These are phyloP conservation scores for Formica aserva DNA, from an alignment of 2,888 invertebrate species.

Conservation along the genomic window DNA sequence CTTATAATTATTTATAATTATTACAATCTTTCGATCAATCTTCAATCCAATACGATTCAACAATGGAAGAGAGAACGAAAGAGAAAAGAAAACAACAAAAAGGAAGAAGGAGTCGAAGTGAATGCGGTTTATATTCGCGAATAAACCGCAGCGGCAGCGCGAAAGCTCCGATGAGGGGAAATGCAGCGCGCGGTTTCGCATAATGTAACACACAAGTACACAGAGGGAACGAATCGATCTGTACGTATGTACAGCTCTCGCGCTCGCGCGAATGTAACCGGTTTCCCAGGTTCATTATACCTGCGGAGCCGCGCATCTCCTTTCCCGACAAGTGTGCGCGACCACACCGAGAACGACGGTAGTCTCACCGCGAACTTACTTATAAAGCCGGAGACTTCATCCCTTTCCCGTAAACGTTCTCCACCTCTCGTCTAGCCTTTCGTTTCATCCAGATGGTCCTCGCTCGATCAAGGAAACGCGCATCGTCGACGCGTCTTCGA, in stretches of 20 bases:
- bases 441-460: constrained; percentile 52
- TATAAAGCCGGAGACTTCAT: constrained; percentile 70
- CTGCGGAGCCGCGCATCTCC: constrained; percentile 82
- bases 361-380: constrained; percentile 70
- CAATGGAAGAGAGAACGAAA: neutral
- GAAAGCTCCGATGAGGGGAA: constrained; percentile 70
- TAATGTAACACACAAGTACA: constrained; percentile 76
- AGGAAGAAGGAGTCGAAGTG: neutral
- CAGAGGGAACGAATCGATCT: constrained; percentile 76
- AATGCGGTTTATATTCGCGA: constrained; percentile 44
- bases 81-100: neutral
- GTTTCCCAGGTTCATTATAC: constrained; percentile 86
- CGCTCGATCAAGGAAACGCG: constrained; percentile 69
- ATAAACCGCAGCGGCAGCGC: constrained; percentile 55
- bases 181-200: constrained; percentile 63
- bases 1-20: neutral
- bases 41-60: no score
- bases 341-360: constrained; percentile 67
- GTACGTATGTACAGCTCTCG: constrained; percentile 70
- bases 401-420: constrained; percentile 75
- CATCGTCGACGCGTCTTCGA: constrained; percentile 49
- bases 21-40: constrained; percentile 3
- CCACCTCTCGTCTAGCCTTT: constrained; percentile 32
- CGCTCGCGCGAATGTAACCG: constrained; percentile 82
- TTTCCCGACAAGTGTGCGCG: constrained; percentile 82